Percentiles rank a stretch among this genome's conserved stretches.
These are phyloP conservation scores for Phrynosoma blainvillii DNA, from an alignment of 2,113 vertebrate species.

Conservation along the genomic window DNA sequence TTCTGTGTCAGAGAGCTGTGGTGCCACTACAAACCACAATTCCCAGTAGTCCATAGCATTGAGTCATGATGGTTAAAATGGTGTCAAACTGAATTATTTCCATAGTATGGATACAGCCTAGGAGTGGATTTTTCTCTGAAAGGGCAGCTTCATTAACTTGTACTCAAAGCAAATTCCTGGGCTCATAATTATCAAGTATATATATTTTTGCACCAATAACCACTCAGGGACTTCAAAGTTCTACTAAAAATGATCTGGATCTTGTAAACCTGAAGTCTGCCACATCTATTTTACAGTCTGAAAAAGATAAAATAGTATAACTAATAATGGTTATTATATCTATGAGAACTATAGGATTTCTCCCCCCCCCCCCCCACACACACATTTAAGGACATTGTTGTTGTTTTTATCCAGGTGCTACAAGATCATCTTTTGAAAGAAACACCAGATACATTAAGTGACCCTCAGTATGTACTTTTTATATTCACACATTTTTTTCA, in stretches of 20 bases:
- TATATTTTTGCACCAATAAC: background rate
- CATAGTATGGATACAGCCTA: no score
- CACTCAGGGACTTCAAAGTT: background rate
- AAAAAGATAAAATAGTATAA: background rate
- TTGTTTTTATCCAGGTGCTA: slow-evolving; percentile 80
- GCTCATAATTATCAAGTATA: background rate
- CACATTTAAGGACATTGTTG: background rate
- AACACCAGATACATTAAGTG: slow-evolving; percentile 91
- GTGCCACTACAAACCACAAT: no score
- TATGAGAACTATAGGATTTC: background rate
- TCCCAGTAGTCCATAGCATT: no score
- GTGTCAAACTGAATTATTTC: no score
- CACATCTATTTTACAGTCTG: background rate
- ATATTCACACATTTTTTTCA: background rate
- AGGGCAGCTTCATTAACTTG: no score
- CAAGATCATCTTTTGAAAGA: slow-evolving; percentile 94
- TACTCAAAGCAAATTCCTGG: no score
- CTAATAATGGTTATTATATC: no score
- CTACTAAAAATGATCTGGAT: background rate
- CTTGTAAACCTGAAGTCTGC: background rate
- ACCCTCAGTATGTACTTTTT: slow-evolving; percentile 85
- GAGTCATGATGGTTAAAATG: no score
- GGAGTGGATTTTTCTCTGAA: no score
- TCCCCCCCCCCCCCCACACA: no score
- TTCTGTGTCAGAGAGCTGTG: no score